Evolutionary conservation across 2,888 invertebrate species (phyloP).

Genomic region (Rhodophaea formosa): DNA sequence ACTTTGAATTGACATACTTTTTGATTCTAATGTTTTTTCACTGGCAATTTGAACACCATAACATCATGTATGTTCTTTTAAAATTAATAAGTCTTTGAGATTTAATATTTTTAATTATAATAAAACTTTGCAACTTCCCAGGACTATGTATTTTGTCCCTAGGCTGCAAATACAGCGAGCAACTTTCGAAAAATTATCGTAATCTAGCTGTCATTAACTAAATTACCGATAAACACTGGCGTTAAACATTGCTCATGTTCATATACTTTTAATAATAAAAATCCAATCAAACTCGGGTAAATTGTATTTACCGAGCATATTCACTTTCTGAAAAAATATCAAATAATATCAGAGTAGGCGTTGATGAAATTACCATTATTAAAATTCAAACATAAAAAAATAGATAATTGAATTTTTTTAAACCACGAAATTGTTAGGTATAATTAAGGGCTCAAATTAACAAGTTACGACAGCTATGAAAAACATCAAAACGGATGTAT

Average conservation of each 20-base stretch:
- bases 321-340: too few relatives aligned
- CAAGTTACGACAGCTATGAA: neutral
- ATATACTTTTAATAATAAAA: conserved; percentile 33
- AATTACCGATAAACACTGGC: conserved; percentile 34
- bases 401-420: too few relatives aligned
- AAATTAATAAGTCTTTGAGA: too few relatives aligned
- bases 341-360: conserved; percentile 22
- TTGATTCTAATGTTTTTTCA: too few relatives aligned
- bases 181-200: conserved; percentile 50
- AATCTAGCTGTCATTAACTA: conserved; percentile 31
- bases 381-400: too few relatives aligned
- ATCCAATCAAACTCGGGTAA: conserved; percentile 41
- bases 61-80: too few relatives aligned
- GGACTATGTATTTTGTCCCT: conserved; percentile 26
- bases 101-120: too few relatives aligned
- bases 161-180: conserved; percentile 36
- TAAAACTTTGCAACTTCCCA: too few relatives aligned
- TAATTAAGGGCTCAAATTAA: neutral
- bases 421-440: neutral
- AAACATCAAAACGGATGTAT: neutral
- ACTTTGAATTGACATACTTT: too few relatives aligned
- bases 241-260: conserved; percentile 31
- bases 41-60: too few relatives aligned
- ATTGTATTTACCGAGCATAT: too few relatives aligned
- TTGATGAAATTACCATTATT: too few relatives aligned